phyloP scores from a whole-genome alignment of 2,797 vertebrate genomes.

The Coccyzus lansbergi region DNA sequence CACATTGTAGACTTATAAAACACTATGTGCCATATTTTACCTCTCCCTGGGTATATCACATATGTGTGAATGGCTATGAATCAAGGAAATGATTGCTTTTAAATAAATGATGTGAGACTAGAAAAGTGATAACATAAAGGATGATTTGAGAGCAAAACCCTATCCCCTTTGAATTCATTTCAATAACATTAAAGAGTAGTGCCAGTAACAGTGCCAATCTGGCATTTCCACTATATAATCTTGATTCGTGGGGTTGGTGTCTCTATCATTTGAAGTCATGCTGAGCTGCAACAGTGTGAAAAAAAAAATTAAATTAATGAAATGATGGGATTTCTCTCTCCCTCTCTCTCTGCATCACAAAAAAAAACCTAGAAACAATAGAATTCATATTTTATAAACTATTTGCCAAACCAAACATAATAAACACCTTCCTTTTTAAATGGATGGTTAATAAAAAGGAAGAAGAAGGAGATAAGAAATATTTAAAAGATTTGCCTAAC shows the following conservation, averaged over 20 bases:
- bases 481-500: background rate
- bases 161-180: background rate
- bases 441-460: background rate
- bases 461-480: background rate
- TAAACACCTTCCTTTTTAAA: background rate
- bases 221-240: background rate
- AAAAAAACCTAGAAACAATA: background rate
- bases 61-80: background rate
- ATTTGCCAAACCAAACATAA: background rate
- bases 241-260: background rate
- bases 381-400: background rate
- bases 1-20: background rate
- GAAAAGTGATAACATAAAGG: background rate
- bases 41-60: no score
- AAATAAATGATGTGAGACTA: background rate
- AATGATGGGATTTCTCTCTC: background rate
- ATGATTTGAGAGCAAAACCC: background rate
- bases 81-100: background rate
- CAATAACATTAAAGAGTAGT: background rate
- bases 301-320: background rate
- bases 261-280: background rate
- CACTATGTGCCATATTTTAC: no score
- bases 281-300: background rate
- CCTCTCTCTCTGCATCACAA: background rate
- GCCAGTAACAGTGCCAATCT: background rate